Base-by-base conservation (phyloP, 2,888 invertebrate species). In the Sesia apiformis region DNA sequence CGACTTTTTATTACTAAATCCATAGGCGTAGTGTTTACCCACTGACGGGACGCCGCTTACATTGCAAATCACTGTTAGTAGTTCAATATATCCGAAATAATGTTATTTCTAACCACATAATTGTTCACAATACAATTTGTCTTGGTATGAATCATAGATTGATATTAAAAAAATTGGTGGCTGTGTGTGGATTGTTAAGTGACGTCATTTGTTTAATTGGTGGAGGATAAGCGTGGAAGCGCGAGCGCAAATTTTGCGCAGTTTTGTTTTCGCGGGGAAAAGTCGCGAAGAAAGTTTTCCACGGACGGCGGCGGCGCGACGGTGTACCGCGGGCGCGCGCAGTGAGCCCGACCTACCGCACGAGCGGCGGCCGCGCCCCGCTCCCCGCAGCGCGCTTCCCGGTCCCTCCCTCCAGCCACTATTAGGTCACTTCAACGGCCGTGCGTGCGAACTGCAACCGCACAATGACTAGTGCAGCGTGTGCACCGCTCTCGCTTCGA, bases 341-440 rank as follows among this genome's bases (percentile, higher is more conserved):
- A 76, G 84, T 86, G 87, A 86, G 85, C 87, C 80, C 87, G 87
- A 89, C 89, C 89, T 88, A 88, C 88, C 88, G 80, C 89, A 88
- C 86, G 74, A 78, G 76, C 74, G 76, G 70, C 72, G 64, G 67
- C 66, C 7, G 73, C 74, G 69, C 68, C 74, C 74, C 80, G 77
- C 85, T 74, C 79, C 78, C 81, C 83, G 71, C 81, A 58, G 55
- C 52, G 67, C 78, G 79, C 82, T 81, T 86, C 86, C 88, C 87
- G 84, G 80, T 84, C 81, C 82, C 87, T 87, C 87, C 88, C 88
- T 86, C 88, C 88, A 87, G 86, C 84, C 77, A 72, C 83, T 88
- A 88, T 87, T 88, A 84, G 88, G 88, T 89, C 88, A 87, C 87
- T 83, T 77, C 78, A 78, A 70, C 85, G 81, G 78, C 81, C 83